A percentile compares a stretch with the other conserved stretches of the same genome.
These are phyloP conservation scores for Lasioglossum zephyrum DNA, from an alignment of 2,888 invertebrate species.

Conservation along the genomic window DNA sequence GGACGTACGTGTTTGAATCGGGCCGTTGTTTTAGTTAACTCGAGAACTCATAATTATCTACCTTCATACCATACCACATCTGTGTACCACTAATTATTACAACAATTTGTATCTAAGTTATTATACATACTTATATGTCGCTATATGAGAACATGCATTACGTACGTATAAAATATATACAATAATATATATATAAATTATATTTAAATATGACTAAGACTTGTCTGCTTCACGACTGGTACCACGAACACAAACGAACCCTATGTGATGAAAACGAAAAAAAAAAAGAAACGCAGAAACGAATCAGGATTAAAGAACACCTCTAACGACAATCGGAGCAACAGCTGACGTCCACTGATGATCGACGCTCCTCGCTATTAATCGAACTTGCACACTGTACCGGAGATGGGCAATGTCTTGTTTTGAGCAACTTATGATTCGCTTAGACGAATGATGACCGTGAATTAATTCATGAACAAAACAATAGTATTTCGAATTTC, in stretches of 20 bases:
- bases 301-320: background rate
- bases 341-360: slow-evolving; percentile 50
- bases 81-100: slow-evolving; percentile 74
- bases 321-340: slow-evolving; percentile 29
- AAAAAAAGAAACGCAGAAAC: background rate
- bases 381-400: slow-evolving; percentile 14
- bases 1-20: slow-evolving; percentile 33
- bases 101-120: slow-evolving; percentile 75
- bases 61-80: slow-evolving; percentile 57
- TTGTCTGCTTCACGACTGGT: slow-evolving; percentile 57
- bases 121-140: slow-evolving; percentile 64
- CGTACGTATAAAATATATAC: slow-evolving; percentile 56
- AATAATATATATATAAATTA: slow-evolving; percentile 46
- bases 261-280: background rate
- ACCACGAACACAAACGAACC: slow-evolving; percentile 32
- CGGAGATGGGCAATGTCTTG: slow-evolving; percentile 34
- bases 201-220: slow-evolving; percentile 61
- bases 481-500: background rate
- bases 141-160: slow-evolving; percentile 64
- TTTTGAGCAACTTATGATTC: slow-evolving; percentile 8
- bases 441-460: background rate
- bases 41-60: slow-evolving; percentile 58
- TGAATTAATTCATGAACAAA: background rate
- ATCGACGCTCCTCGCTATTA: slow-evolving; percentile 37
- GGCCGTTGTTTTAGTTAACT: slow-evolving; percentile 48